These are phyloP conservation scores for Metaphire vulgaris DNA, from an alignment of 1,140 invertebrate genomes.

Conservation along the genomic window DNA sequence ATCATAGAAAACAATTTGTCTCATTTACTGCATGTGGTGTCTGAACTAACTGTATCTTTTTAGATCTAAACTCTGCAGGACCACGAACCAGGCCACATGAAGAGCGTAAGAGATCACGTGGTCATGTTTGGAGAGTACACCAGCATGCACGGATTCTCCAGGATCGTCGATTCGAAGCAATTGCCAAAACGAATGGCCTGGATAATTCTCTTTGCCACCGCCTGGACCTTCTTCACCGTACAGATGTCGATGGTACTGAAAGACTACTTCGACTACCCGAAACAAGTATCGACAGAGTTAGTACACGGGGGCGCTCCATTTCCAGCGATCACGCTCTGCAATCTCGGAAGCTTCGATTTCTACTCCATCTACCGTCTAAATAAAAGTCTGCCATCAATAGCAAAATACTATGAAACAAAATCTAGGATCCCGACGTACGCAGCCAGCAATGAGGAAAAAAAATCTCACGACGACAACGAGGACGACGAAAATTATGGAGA, in stretches of 20 bases:
- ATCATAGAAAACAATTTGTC: too few relatives aligned
- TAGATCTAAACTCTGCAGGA: too few relatives aligned
- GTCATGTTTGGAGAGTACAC: too few relatives aligned
- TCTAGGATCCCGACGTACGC: too few relatives aligned
- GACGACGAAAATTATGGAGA: not conserved
- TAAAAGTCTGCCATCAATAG: not conserved
- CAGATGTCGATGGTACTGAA: not conserved
- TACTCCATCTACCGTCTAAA: not conserved
- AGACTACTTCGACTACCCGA: not conserved
- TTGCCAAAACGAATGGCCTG: not conserved
- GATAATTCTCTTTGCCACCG: not conserved
- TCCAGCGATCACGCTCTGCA: not conserved
- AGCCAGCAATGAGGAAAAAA: too few relatives aligned
- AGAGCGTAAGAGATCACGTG: too few relatives aligned
- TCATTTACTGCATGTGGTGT: too few relatives aligned
- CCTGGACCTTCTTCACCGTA: not conserved
- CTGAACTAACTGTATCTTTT: too few relatives aligned
- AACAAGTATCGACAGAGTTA: not conserved
- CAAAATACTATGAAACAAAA: too few relatives aligned
- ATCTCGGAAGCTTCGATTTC: not conserved
- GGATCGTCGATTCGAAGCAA: not conserved
- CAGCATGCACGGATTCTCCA: not conserved
- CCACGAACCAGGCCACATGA: too few relatives aligned
- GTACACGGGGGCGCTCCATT: not conserved
- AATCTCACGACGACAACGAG: too few relatives aligned